Evolutionary conservation across 1,140 invertebrate species (phyloP).

Genomic region (Drosophila seguyi): DNA sequence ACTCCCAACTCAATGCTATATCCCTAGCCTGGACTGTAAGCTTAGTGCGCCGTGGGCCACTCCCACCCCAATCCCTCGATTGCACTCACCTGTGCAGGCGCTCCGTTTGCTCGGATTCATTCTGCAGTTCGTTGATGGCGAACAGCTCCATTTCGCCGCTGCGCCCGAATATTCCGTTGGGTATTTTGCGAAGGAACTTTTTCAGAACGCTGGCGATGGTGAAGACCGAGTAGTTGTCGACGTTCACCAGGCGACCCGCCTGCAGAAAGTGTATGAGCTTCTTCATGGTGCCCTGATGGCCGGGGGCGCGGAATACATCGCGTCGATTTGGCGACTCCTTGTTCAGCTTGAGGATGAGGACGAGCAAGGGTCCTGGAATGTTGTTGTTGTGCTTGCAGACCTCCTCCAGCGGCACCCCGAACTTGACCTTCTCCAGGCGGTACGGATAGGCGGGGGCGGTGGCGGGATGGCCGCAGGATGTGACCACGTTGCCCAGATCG

Average conservation of each 20-base stretch:
- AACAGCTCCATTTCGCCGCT: constrained; percentile 96
- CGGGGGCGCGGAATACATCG: constrained; percentile 97
- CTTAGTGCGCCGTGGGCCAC: constrained; percentile 2
- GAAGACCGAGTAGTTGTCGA: constrained; percentile 98
- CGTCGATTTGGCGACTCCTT: constrained; percentile 97
- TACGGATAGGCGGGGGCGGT: constrained; percentile 89
- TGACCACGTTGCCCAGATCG: constrained; percentile 94
- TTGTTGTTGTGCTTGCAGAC: constrained; percentile 97
- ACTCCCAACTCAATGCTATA: neutral
- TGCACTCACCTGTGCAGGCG: constrained; percentile 93
- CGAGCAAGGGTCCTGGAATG: constrained; percentile 95
- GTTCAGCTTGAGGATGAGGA: constrained; percentile 96
- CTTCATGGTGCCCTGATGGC: constrained; percentile 97
- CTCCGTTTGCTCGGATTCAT: constrained; percentile 93
- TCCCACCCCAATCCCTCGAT: neutral
- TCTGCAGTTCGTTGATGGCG: constrained; percentile 92
- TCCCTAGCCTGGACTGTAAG: neutral
- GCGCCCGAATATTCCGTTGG: constrained; percentile 96
- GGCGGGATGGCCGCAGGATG: constrained; percentile 92
- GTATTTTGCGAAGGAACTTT: constrained; percentile 98
- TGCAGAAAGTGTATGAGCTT: constrained; percentile 98
- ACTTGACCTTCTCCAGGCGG: constrained; percentile 96
- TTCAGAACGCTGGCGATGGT: constrained; percentile 99
- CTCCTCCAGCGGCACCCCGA: constrained; percentile 94
- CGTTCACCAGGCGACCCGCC: constrained; percentile 98